A percentile compares a stretch with the other conserved stretches of the same genome.
Evolutionary conservation across 2,113 vertebrate species (phyloP).

Genomic region (human): DNA sequence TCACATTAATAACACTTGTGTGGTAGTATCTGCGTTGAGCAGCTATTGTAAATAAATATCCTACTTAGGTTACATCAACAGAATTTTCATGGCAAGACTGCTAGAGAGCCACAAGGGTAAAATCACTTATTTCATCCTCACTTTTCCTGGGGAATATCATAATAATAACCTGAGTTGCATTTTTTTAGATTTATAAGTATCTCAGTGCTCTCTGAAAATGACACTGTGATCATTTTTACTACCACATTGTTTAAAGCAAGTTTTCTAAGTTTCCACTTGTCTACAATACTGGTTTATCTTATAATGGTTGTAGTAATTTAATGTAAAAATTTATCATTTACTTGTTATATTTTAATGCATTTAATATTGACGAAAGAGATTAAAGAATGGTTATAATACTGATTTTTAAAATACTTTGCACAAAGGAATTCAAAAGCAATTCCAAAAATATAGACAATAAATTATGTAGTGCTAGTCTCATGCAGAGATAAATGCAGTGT

Average conservation of each 20-base stretch:
- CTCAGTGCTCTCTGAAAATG: not conserved
- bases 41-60: not conserved
- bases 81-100: not conserved
- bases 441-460: not conserved
- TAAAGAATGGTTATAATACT: not conserved
- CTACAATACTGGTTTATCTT: not conserved
- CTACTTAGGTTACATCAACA: not conserved
- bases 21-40: not conserved
- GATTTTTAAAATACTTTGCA: not conserved
- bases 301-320: not conserved
- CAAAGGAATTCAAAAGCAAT: not conserved
- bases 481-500: not conserved
- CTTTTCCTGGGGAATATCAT: constrained; percentile 1
- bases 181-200: constrained; percentile 21
- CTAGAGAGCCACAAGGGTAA: not conserved
- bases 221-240: not conserved
- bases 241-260: not conserved
- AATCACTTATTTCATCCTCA: not conserved
- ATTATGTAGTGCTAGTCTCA: not conserved
- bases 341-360: not conserved
- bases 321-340: not conserved
- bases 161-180: not conserved
- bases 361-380: not conserved
- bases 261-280: not conserved
- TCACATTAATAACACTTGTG: not conserved